Evolutionary conservation across 2,797 vertebrate genomes (phyloP), one percentile per base, ranked within the genome.

Genomic region (Hyperoplus lanceolatus): DNA sequence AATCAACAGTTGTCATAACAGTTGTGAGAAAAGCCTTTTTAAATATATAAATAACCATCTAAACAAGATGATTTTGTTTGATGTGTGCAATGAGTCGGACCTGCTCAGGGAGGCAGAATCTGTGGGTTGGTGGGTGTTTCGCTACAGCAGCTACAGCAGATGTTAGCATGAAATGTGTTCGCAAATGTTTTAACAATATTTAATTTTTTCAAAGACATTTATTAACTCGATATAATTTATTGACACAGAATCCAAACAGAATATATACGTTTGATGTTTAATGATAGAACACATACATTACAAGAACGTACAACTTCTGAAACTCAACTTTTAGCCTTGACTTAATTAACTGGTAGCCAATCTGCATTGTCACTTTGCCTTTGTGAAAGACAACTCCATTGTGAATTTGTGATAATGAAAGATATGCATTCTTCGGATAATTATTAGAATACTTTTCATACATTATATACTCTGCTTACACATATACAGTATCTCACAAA

Each of bases 81-180:
- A 91, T 91, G 88, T 91, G 89, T 88, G 90, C 85, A 89, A 91
- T 89, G 87, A 91, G 86, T 90, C 76, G 70, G 79, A 85, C 83
- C 79, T 84, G 65, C 78, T 87, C 83, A 86, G 88, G 81, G 87
- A 86, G 80, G 85, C 77, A 82, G 73, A 77, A 38, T 87, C 73
- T 82, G 67, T 14, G 77, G 65, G 81, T 51, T 71, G 71, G 81
- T 77, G 80, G 77, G 66, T 86, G 74, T 87, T 88, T 89, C 70
- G 60, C 64, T 73, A 29, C 29, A 29, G 12, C 74, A 65, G 64
- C 75, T 60, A 75, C 29, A 81, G 72, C 91, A 92, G 89, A 89
- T 93, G 91, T 91, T 80, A n/a, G 55, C 63, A 70, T 75, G 68
- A 85, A 81, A 85, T 81, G 80, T 56, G 70, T 81, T 77, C 87